These are phyloP conservation scores for Vombatus ursinus DNA, from an alignment of 2,113 vertebrate species.

Conservation along the genomic window DNA sequence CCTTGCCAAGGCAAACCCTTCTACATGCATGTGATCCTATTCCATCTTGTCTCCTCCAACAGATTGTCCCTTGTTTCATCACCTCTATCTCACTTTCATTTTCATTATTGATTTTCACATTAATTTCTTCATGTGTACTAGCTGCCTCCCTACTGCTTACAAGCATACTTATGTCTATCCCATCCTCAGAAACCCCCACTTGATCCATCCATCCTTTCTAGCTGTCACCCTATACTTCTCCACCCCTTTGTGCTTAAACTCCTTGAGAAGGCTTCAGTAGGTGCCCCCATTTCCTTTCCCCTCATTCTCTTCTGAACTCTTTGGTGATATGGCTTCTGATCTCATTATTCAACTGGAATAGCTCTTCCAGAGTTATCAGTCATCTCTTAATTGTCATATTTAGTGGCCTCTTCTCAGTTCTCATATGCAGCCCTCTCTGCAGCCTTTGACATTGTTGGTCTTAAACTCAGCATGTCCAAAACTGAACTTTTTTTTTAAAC, in stretches of 20 bases:
- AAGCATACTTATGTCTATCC: neutral
- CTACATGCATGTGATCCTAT: neutral
- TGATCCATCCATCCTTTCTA: neutral
- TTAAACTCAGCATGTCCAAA: neutral
- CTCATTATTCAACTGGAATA: neutral
- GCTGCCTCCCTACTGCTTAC: neutral
- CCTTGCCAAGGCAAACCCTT: neutral
- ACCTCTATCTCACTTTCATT: neutral
- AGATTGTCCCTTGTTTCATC: neutral
- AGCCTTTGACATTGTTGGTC: neutral
- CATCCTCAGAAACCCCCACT: neutral
- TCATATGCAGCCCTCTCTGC: neutral
- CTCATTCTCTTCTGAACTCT: neutral
- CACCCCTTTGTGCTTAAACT: neutral
- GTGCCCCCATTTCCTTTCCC: neutral
- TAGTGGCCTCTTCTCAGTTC: neutral
- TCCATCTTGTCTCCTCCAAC: neutral
- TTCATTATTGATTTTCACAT: neutral
- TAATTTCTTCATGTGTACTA: neutral
- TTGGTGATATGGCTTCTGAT: neutral
- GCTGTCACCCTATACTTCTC: neutral
- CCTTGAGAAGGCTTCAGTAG: neutral
- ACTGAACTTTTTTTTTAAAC: neutral
- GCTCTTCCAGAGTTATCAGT: neutral
- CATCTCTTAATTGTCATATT: neutral